Conservation (phyloP, 2,797 vertebrate genomes). For the Neomorphus geoffroyi region DNA sequence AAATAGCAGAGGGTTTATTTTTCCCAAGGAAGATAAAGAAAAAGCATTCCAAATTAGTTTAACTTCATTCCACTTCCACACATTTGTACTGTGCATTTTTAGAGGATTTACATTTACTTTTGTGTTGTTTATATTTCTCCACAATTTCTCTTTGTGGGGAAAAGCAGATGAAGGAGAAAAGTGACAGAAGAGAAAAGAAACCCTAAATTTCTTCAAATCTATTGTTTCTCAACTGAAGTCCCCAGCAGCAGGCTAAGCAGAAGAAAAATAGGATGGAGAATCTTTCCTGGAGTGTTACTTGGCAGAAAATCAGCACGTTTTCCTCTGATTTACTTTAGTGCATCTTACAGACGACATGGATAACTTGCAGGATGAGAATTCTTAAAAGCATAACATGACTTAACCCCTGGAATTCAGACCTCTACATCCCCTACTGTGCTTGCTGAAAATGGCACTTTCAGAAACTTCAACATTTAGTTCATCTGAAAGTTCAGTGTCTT, state of each 20-base stretch:
- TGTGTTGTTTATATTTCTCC: neutral
- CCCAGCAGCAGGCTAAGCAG: neutral
- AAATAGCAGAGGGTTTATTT: neutral
- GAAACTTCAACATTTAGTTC: neutral
- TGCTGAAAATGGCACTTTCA: neutral
- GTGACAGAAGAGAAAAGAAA: neutral
- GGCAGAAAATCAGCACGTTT: neutral
- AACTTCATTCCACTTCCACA: neutral
- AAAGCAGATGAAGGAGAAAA: neutral
- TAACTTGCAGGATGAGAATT: neutral
- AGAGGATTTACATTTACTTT: neutral
- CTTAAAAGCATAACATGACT: neutral
- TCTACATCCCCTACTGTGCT: neutral
- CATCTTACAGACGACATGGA: neutral
- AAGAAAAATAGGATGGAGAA: neutral
- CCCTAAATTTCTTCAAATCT: neutral
- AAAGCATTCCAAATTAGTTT: neutral
- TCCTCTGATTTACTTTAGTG: neutral
- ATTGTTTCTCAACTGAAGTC: fast-evolving
- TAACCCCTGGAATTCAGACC: neutral
- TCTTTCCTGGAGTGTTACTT: neutral
- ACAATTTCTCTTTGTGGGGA: neutral
- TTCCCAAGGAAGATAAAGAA: neutral
- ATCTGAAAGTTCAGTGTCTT: neutral
- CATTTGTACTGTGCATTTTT: neutral